Evolutionary conservation across 2,888 invertebrate species (phyloP), one percentile per base, ranked within the genome.

Genomic region (Luperina nickerlii): DNA sequence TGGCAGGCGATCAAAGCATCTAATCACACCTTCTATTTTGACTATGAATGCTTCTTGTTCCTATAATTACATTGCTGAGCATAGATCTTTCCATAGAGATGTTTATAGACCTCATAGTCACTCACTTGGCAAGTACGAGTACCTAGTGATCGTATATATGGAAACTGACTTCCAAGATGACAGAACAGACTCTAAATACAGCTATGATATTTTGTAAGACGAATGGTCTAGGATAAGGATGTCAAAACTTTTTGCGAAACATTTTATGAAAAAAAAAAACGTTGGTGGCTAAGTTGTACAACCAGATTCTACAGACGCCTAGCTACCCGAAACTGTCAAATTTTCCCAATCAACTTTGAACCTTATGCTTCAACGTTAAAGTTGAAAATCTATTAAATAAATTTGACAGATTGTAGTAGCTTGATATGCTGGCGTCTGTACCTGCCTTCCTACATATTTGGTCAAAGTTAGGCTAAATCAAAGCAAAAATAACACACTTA

Each of bases 1-100:
- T 81, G 80, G 80, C 76, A 82, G 18, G 6, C 15, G 32, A 51
- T 81, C 81, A 81, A 81, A 60, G 20, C 15, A 24, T 51, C 24
- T 62, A 67, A 79, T 81, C 45, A 74, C 13, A 32, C 15, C 20
- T 63, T 63, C 18, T 66, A 73, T 65, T 81, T 76, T n/a, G 65
- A 68, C 54, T 57, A 57, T 57, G 20, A 62, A 68, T 45, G n/a
- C 9, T 54, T 24, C 38, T 24, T 24, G 9, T 38, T 54, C 24
- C 80, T 76, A 57, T 69, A 48, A 38, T 69, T 48, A 76, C 6
- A 42, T 42, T 48, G 1, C 38, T 24, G 38, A 51, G 27, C 4
- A 20, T 54, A 24, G 15, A 74, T 74, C 2, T 57, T n/a, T 62
- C 27, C 60, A 6, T 78, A 20, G 0, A 32, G 11, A 68, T 78